phyloP scores from a whole-genome alignment of 2,797 vertebrate species.

The Crax fasciolata region DNA sequence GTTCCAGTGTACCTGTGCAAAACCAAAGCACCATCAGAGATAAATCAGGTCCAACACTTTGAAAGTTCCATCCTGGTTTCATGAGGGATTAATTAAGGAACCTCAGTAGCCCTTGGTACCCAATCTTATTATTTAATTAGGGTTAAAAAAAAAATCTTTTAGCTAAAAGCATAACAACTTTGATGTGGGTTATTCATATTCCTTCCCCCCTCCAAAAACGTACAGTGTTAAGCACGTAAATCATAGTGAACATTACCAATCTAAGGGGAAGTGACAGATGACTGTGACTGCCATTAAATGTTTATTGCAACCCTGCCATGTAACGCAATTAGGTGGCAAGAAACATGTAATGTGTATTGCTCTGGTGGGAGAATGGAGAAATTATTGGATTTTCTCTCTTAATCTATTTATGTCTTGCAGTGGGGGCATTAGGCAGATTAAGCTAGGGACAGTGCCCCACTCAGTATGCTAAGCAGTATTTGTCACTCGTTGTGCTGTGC shows the following conservation, averaged over 20 bases:
- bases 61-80: background rate
- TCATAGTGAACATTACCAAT: conserved; percentile 72
- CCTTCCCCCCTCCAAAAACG: background rate
- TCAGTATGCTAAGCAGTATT: conserved; percentile 91
- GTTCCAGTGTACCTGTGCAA: background rate
- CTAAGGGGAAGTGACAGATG: conserved; percentile 92
- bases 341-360: conserved; percentile 92
- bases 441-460: conserved; percentile 80
- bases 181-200: conserved; percentile 4
- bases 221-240: conserved; percentile 78
- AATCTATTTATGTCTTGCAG: conserved; percentile 96
- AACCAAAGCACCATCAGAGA: background rate
- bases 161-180: conserved; percentile 26
- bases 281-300: conserved; percentile 90
- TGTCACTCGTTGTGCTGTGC: conserved; percentile 90
- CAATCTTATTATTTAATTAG: background rate
- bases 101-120: background rate
- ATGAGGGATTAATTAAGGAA: conserved; percentile 46
- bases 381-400: conserved; percentile 95
- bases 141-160: background rate
- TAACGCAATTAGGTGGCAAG: conserved; percentile 95
- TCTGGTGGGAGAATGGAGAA: conserved; percentile 92
- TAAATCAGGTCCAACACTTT: background rate
- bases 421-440: conserved; percentile 96
- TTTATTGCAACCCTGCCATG: conserved; percentile 91